These are phyloP conservation scores for Pentamera pediparva DNA, from an alignment of 53 echinoderm and acorn worm species.

Conservation along the genomic window DNA sequence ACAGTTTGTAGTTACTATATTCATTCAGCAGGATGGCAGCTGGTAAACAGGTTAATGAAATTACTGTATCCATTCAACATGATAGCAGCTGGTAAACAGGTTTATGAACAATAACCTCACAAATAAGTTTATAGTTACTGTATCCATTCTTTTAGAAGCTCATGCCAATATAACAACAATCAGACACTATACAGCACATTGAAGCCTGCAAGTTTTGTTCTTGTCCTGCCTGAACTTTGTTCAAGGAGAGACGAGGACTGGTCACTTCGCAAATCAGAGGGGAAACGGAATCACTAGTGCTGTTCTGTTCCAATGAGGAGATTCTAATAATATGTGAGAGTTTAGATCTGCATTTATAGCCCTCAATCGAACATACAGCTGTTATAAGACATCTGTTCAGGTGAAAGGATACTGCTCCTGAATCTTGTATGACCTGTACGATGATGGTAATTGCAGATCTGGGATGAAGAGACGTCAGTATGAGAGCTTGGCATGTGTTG, in stretches of 20 bases:
- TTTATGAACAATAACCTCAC: neutral
- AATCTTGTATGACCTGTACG: conserved; percentile 75
- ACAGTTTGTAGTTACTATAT: too few relatives aligned
- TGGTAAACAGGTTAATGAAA: conserved; percentile 84
- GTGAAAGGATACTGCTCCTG: conserved; percentile 94
- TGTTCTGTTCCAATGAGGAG: neutral
- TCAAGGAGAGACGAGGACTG: too few relatives aligned
- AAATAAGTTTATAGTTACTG: neutral
- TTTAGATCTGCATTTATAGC: neutral
- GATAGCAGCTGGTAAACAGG: conserved; percentile 55
- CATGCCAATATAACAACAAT: too few relatives aligned
- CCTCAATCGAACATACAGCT: neutral
- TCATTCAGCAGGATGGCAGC: too few relatives aligned
- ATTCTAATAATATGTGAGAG: neutral
- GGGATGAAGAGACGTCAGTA: conserved; percentile 76
- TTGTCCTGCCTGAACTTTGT: too few relatives aligned
- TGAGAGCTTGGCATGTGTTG: conserved; percentile 75
- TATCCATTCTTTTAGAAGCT: neutral
- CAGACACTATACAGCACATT: too few relatives aligned
- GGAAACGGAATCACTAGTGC: too few relatives aligned
- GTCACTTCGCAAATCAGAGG: too few relatives aligned
- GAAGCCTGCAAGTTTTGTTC: too few relatives aligned
- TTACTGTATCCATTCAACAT: conserved; percentile 85
- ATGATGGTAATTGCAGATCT: conserved; percentile 80
- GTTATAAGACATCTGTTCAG: neutral